Evolutionary conservation across 2,888 invertebrate species (phyloP).

Genomic region (Leptopilina myrica): DNA sequence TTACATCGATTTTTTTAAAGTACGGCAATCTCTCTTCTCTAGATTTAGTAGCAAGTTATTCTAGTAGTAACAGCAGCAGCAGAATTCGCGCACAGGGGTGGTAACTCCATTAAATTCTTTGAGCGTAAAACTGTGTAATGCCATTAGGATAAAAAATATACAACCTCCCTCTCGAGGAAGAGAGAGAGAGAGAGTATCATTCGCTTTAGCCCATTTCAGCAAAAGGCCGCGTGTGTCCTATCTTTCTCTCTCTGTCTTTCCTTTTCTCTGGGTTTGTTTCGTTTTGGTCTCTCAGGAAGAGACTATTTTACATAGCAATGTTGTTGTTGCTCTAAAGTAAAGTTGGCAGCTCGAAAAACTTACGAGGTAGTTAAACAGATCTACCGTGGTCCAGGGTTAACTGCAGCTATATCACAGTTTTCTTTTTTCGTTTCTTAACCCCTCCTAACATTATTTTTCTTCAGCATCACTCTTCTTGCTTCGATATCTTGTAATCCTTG

Average conservation of each 20-base stretch:
- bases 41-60: constrained; percentile 17
- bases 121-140: constrained; percentile 60
- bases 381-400: constrained; percentile 66
- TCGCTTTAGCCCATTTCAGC: constrained; percentile 51
- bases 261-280: constrained; percentile 39
- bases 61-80: not conserved
- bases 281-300: constrained; percentile 34
- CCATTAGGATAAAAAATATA: constrained; percentile 61
- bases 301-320: constrained; percentile 59
- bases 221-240: not conserved
- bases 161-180: constrained; percentile 21
- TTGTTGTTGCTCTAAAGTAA: constrained; percentile 52
- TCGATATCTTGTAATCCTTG: constrained; percentile 20
- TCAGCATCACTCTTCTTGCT: not conserved
- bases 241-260: constrained; percentile 35
- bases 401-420: constrained; percentile 58
- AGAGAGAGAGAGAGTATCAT: constrained; percentile 44
- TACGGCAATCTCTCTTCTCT: constrained; percentile 31
- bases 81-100: constrained; percentile 24
- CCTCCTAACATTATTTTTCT: not conserved
- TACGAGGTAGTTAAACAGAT: constrained; percentile 66
- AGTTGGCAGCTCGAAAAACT: constrained; percentile 57
- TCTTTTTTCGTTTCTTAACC: not conserved
- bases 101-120: constrained; percentile 56
- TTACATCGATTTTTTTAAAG: constrained; percentile 34